Base-by-base conservation (phyloP, 2,888 invertebrate genomes). In the Tortrix viridana region DNA sequence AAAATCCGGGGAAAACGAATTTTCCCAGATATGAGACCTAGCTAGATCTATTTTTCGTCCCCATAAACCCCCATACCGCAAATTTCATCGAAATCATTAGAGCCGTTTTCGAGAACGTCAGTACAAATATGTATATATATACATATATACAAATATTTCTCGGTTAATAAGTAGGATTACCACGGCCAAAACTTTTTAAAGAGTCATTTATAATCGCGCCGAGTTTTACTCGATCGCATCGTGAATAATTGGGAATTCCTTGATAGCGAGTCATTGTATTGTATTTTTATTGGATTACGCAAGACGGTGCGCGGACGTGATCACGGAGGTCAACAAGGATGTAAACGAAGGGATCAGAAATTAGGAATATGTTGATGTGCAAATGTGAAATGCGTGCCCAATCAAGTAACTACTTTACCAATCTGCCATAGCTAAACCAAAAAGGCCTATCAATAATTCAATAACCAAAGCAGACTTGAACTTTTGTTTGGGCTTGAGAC, bases 191-290 rank as follows among this genome's bases (percentile, higher is more conserved):
- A 66, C 7, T 38, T 16, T 41, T 46, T 75, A 75, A 78, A 69
- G 52, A 62, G 66, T 67, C 66, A 74, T 84, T 84, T 80, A 73
- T 77, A 81, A 77, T 74, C 80, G 32, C 14, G 32, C 19, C 14
- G 7, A 56, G 57, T 47, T 26, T 18, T 37, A 16, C 16, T 44
- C 19, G 6, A 20, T 5, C 20, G 32, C 26, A 16, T 41, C 22
- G 47, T 57, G 41, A 57, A 57, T 50, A 56, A 52, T 61, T 61
- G 67, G 68, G 67, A 69, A 69, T 66, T 67, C 58, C 66, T 69
- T 58, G 44, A 63, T 65, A 32, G 41, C 54, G 37, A 54, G 32
- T 23, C 52, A 47, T 52, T 56, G 58, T 53, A 61, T 65, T 62
- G 64, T 58, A 50, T 67, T 69, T 66, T 67, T 60, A 59, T 57